A percentile compares a stretch with the other conserved stretches of the same genome.
phyloP scores from a whole-genome alignment of 2,797 vertebrate species.

The Paguma larvata region DNA sequence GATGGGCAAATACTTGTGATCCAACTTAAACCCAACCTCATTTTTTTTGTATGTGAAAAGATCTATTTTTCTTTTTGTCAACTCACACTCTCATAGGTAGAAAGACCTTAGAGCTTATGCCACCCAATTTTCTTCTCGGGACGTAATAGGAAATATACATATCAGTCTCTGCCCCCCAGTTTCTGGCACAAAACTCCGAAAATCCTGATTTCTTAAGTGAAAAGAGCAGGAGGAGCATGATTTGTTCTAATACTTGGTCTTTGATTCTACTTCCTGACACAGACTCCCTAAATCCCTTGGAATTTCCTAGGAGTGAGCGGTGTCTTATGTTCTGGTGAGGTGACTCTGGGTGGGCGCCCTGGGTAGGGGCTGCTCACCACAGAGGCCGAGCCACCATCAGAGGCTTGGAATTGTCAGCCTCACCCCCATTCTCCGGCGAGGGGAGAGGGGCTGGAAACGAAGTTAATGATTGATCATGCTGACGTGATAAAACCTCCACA shows the following conservation, averaged over 20 bases:
- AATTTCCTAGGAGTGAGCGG: background rate
- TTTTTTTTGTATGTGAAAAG: background rate
- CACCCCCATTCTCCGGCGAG: background rate
- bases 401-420: background rate
- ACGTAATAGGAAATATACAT: background rate
- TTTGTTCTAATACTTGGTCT: background rate
- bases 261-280: background rate
- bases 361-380: background rate
- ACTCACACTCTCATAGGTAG: background rate
- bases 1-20: constrained; percentile 25
- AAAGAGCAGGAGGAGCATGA: background rate
- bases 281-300: background rate
- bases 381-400: background rate
- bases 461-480: background rate
- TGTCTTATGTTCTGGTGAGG: background rate
- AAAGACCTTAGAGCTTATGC: background rate
- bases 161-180: background rate
- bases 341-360: background rate
- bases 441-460: background rate
- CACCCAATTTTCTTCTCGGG: background rate
- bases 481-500: background rate
- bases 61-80: background rate
- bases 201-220: background rate
- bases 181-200: background rate
- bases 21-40: background rate